Percentiles rank a stretch among this genome's conserved stretches.
Conservation (phyloP, 2,797 vertebrate species). For the Chromis chromis region DNA sequence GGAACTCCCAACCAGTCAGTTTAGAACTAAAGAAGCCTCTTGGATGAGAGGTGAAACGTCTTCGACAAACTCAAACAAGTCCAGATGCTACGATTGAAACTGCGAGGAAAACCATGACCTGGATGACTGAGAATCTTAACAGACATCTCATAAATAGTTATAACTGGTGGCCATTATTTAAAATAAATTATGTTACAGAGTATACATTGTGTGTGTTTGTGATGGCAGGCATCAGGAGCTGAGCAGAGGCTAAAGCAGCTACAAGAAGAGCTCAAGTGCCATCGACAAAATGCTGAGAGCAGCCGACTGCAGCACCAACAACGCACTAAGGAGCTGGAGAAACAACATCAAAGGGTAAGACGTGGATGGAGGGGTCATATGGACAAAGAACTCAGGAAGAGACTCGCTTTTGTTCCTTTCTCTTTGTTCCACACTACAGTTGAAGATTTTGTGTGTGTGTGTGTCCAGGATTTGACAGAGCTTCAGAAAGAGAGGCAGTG, state of each 20-base stretch:
- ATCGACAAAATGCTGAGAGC: slow-evolving; percentile 85
- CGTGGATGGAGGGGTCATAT: not conserved
- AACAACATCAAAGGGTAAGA: slow-evolving; percentile 84
- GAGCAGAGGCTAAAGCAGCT: slow-evolving; percentile 84
- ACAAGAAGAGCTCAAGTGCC: slow-evolving; percentile 86
- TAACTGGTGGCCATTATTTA: not conserved
- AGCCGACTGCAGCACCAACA: slow-evolving; percentile 82
- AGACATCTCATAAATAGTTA: too few species aligned
- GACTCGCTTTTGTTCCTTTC: not conserved
- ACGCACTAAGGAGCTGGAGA: slow-evolving; percentile 83
- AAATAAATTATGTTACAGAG: not conserved
- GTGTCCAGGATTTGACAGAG: slow-evolving; percentile 80
- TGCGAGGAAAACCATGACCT: too few species aligned
- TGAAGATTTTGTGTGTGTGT: slow-evolving; percentile 28
- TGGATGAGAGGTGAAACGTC: too few species aligned
- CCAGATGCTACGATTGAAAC: too few species aligned
- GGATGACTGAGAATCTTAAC: too few species aligned
- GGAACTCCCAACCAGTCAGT: too few species aligned
- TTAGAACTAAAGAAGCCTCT: too few species aligned
- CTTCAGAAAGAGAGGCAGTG: slow-evolving; percentile 83
- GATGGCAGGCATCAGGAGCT: slow-evolving; percentile 71
- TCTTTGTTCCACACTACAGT: not conserved
- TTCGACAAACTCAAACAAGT: too few species aligned
- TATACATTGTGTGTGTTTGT: slow-evolving; percentile 26
- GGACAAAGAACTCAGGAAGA: too few species aligned